These are phyloP conservation scores for Puma concolor DNA, from an alignment of 2,113 vertebrate genomes.

Conservation along the genomic window DNA sequence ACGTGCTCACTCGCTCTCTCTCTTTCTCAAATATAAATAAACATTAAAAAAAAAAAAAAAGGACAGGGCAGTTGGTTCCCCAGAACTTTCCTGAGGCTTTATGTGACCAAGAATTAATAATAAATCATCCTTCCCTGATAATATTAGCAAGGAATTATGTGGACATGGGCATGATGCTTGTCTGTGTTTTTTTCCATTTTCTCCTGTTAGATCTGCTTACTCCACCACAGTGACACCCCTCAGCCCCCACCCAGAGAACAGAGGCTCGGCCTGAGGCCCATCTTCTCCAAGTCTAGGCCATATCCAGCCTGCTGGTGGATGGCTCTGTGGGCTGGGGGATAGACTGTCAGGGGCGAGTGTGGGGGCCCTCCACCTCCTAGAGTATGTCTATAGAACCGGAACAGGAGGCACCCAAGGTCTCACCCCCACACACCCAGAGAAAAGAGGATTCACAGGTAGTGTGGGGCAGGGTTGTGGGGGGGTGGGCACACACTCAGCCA, in stretches of 20 bases:
- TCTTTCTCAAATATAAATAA: no score
- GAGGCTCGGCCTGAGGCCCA: not conserved
- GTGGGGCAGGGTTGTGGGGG: rapidly evolving
- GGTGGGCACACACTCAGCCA: rapidly evolving
- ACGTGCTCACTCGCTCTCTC: no score
- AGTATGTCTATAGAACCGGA: not conserved
- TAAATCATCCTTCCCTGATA: not conserved
- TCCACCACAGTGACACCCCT: not conserved
- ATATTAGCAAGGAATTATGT: not conserved
- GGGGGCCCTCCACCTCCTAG: not conserved
- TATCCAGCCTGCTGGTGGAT: not conserved
- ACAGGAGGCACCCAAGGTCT: no score
- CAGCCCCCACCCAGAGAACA: not conserved
- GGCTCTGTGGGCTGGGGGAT: not conserved
- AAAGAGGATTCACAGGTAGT: rapidly evolving
- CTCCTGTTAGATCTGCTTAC: not conserved
- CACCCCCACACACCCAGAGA: rapidly evolving
- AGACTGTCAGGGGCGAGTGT: not conserved
- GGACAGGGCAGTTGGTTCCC: not conserved
- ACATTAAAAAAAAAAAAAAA: no score
- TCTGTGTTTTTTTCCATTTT: not conserved
- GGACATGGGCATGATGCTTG: rapidly evolving
- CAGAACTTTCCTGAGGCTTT: not conserved
- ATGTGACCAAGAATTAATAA: not conserved
- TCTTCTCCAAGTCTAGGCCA: not conserved